Evolutionary conservation across 2,113 vertebrate species (phyloP), one percentile per base, ranked within the genome.

Genomic region (Podarcis cretensis): DNA sequence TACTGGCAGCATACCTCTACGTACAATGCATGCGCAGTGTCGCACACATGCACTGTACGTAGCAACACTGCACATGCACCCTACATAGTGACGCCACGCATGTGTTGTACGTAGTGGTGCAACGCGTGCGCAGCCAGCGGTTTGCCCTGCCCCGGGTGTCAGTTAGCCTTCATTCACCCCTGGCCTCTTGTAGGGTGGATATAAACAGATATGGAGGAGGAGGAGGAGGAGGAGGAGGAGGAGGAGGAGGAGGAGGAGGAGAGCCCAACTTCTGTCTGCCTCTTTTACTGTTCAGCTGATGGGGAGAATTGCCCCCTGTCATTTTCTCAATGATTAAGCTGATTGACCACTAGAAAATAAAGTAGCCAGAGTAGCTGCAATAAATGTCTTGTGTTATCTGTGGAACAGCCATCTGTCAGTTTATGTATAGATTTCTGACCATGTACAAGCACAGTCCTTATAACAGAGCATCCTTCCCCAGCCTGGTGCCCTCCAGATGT

Each of bases 321-420:
- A 59, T 88, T 90, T 81, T 66, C 43, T 57, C 78, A 73, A 1
- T 69, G 84, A 57, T 74, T 20, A 59, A 40, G 40, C 57, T 81
- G 76, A 84, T 13, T 74, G 75, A 85, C n/a, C 37, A 57, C 9
- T 74, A 32, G 76, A 84, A 68, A 54, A 21, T n/a, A 32, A 74
- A 84, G 32, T 23, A 68, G 20, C 25, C 37, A 87, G 54, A 35
- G 57, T 23, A 75, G 48, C 66, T 57, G 66, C 32, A 21, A 2
- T 75, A 13, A 40, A 23, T 2, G 1, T 16, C n/a, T 1, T 32
- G 2, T 0, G 32, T 1, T 6, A 30, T 0, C 0, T 1, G 80
- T 69, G 3, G 85, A 9, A 57, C 77, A 54, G 6, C n/a, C 85
- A 78, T 32, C 85, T 68, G 85, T 66, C n/a, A 59, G 65, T 30